A percentile compares a stretch with the other conserved stretches of the same genome.
Conservation (phyloP, 2,888 invertebrate genomes). For the Myopa testacea region DNA sequence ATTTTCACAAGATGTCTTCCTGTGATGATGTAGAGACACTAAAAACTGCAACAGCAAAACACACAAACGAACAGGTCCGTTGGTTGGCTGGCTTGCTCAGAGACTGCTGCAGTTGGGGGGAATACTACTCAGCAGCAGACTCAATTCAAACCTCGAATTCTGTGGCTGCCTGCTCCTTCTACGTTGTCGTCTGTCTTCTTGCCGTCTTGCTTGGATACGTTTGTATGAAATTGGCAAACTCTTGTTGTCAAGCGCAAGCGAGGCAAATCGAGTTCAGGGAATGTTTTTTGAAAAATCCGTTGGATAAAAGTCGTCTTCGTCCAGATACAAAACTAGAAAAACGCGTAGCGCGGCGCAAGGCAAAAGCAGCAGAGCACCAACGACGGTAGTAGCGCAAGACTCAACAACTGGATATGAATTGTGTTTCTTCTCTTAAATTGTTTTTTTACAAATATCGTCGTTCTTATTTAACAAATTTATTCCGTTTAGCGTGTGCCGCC, state of each 20-base stretch:
- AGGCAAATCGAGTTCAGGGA: conserved; percentile 13
- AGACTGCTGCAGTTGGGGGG: conserved; percentile 7
- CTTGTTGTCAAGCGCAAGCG: conserved; percentile 11
- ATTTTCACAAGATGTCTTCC: conserved; percentile 42
- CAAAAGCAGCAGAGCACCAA: background rate
- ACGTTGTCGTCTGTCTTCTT: conserved; percentile 17
- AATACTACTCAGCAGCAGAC: conserved; percentile 14
- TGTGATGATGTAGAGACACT: conserved; percentile 39
- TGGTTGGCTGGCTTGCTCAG: conserved; percentile 21
- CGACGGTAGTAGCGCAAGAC: background rate
- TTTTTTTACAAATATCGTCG: background rate
- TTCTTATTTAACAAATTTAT: background rate
- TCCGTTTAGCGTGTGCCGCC: conserved; percentile 4
- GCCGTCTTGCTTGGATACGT: conserved; percentile 21
- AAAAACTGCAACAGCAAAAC: conserved; percentile 30
- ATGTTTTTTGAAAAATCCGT: conserved; percentile 11
- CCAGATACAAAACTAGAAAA: conserved; percentile 29
- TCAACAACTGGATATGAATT: conserved; percentile 11
- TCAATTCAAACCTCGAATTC: conserved; percentile 13
- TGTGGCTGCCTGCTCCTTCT: conserved; percentile 23
- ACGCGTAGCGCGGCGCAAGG: conserved; percentile 1
- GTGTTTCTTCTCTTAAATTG: background rate
- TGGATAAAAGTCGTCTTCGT: conserved; percentile 25
- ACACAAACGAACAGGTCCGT: conserved; percentile 19
- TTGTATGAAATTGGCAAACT: conserved; percentile 14